phyloP scores from a whole-genome alignment of 2,797 vertebrate genomes.

The Remorina albescens region DNA sequence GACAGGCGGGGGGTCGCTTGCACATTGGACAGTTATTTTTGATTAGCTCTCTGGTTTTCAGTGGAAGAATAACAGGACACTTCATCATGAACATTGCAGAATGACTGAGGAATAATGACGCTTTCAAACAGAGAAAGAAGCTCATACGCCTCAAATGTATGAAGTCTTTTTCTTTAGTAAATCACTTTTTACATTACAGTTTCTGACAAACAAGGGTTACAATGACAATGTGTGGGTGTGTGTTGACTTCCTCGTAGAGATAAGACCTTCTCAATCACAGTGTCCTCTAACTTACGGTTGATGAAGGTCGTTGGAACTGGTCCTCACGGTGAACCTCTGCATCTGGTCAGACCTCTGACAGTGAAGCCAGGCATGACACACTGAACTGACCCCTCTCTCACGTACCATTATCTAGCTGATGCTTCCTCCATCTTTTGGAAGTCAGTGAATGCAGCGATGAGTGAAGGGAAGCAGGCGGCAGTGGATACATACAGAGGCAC shows the following conservation, averaged over 20 bases:
- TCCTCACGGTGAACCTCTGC: conserved; percentile 55
- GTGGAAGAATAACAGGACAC: conserved; percentile 40
- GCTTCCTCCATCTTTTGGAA: conserved; percentile 47
- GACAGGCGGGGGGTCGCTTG: conserved; percentile 39
- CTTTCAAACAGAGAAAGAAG: conserved; percentile 33
- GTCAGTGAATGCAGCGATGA: conserved; percentile 59
- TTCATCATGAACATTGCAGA: conserved; percentile 47
- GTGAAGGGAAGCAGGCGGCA: conserved; percentile 54
- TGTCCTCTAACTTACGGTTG: conserved; percentile 45
- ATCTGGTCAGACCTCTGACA: conserved; percentile 49
- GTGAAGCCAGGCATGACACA: conserved; percentile 50
- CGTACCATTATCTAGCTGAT: conserved; percentile 26
- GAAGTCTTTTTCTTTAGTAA: conserved; percentile 31
- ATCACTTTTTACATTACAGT: conserved; percentile 43
- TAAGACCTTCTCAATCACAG: conserved; percentile 33
- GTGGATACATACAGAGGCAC: conserved; percentile 45
- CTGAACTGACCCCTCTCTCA: conserved; percentile 21
- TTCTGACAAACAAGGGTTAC: conserved; percentile 42
- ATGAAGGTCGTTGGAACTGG: conserved; percentile 27
- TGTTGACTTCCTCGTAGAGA: conserved; percentile 40
- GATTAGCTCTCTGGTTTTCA: conserved; percentile 48
- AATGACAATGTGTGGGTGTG: conserved; percentile 42
- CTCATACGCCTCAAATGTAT: conserved; percentile 3
- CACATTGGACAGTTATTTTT: conserved; percentile 68
- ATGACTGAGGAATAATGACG: conserved; percentile 56